Evolutionary conservation across 2,113 vertebrate species (phyloP).

Genomic region (Bungarus multicinctus): DNA sequence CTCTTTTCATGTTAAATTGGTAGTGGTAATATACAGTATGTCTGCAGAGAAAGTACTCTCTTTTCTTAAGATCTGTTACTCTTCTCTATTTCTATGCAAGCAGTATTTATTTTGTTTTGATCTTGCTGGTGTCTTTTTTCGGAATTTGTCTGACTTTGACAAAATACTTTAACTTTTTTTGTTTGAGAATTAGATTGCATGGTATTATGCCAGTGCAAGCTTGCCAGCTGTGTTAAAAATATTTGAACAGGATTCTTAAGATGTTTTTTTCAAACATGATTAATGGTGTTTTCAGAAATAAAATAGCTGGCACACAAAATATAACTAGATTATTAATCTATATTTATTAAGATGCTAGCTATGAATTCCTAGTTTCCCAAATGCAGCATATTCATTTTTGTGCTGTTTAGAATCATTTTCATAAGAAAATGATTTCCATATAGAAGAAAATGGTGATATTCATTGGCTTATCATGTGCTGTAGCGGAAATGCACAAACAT

Average conservation of each 20-base stretch:
- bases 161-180: not conserved
- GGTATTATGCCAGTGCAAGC: not conserved
- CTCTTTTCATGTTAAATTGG: not conserved
- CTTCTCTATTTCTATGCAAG: constrained; percentile 4
- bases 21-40: not conserved
- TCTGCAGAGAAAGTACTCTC: not conserved
- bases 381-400: not conserved
- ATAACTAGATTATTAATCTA: not conserved
- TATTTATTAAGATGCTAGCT: not conserved
- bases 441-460: not conserved
- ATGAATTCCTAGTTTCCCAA: not conserved
- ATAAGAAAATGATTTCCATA: not conserved
- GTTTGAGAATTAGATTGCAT: not conserved
- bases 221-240: not conserved
- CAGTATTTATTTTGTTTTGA: not conserved
- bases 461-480: not conserved
- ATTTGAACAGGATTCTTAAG: not conserved
- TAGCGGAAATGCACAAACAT: not conserved
- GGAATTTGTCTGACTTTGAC: not conserved
- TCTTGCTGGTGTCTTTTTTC: not conserved
- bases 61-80: not conserved
- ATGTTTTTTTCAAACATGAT: constrained; percentile 31
- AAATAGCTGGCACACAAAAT: constrained; percentile 3
- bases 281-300: not conserved
- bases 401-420: not conserved